Evolutionary conservation across 2,113 vertebrate species (phyloP).

Genomic region (Psittacula cyanocephala): DNA sequence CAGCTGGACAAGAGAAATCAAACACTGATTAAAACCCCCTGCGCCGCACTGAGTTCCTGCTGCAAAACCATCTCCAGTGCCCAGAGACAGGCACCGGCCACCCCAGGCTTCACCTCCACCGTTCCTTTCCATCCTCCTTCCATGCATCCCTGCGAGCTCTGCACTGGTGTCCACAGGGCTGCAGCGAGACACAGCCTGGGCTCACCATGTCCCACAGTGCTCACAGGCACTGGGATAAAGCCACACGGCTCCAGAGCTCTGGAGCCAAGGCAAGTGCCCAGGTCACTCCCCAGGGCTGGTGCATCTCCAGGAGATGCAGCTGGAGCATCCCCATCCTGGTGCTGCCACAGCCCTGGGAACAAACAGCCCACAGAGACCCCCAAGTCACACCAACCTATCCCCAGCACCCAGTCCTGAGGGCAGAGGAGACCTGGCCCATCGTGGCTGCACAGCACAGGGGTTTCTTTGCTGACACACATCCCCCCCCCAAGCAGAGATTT

Average conservation of each 20-base stretch:
- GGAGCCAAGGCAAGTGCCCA: background rate
- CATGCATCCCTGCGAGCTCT: accelerated
- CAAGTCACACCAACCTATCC: accelerated
- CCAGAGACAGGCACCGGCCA: accelerated
- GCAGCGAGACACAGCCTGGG: background rate
- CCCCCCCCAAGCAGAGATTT: background rate
- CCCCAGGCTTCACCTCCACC: background rate
- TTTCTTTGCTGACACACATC: background rate
- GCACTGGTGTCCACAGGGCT: background rate
- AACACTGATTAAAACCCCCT: background rate
- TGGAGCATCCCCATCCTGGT: background rate
- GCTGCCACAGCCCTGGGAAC: accelerated
- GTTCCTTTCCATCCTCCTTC: background rate
- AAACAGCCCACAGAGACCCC: background rate
- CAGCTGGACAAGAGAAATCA: background rate
- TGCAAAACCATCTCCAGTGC: background rate
- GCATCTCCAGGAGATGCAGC: background rate
- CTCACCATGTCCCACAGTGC: background rate
- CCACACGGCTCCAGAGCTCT: background rate
- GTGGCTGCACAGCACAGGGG: accelerated
- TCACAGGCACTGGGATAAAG: background rate
- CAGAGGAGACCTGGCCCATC: background rate
- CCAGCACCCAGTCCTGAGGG: accelerated
- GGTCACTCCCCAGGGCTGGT: no score
- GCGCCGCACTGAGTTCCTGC: background rate